phyloP scores from a whole-genome alignment of 2,113 vertebrate genomes.

The Hiodon alosoides region DNA sequence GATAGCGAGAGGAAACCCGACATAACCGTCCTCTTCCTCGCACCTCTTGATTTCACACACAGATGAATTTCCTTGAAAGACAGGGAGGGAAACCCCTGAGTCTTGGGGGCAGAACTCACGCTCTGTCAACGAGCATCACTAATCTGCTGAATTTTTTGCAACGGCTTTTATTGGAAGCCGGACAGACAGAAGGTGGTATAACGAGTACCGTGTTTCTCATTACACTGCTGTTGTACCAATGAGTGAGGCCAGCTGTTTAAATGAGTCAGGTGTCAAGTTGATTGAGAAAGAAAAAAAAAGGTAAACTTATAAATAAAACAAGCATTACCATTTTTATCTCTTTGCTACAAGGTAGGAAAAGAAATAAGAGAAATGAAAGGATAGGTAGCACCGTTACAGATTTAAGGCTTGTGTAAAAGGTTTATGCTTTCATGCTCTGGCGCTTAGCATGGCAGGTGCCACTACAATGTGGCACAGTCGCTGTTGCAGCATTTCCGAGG shows the following conservation, averaged over 20 bases:
- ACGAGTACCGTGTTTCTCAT: no score
- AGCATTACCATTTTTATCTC: no score
- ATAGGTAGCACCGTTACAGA: background rate
- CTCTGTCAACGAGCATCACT: conserved; percentile 3
- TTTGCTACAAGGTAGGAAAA: no score
- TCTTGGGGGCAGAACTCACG: background rate
- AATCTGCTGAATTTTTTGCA: no score
- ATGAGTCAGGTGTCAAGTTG: no score
- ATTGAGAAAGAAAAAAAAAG: no score
- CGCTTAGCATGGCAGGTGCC: background rate
- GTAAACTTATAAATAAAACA: no score
- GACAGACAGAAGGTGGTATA: no score
- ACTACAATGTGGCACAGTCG: conserved; percentile 7
- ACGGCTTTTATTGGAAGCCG: no score
- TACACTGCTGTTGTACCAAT: no score
- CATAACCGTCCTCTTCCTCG: conserved; percentile 53
- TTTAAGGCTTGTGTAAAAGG: background rate
- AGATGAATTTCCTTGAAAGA: conserved; percentile 19
- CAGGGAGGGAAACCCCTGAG: conserved; percentile 19
- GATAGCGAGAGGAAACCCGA: conserved; percentile 57
- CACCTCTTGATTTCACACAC: conserved; percentile 56
- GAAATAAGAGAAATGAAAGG: background rate
- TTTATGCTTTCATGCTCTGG: background rate
- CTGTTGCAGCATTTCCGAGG: background rate
- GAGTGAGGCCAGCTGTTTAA: no score